These are phyloP conservation scores for Vanessa atalanta DNA, from an alignment of 1,140 invertebrate species.

Conservation along the genomic window DNA sequence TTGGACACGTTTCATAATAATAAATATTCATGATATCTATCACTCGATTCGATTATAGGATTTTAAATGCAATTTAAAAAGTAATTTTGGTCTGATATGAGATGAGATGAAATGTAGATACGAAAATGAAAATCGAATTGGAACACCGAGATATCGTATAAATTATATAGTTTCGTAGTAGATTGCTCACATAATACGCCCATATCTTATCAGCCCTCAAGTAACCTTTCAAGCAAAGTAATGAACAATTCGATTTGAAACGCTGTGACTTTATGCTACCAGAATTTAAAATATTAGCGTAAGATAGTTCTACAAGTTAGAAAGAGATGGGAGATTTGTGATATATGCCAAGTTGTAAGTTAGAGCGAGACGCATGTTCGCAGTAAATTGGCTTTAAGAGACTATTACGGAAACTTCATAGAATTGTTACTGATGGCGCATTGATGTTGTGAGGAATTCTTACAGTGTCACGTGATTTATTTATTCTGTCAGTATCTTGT, in stretches of 20 bases:
- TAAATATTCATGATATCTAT: no score
- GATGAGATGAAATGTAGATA: not conserved
- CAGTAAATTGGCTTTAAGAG: no score
- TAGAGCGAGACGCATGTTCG: not conserved
- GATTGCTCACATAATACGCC: not conserved
- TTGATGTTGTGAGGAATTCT: no score
- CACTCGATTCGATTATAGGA: no score
- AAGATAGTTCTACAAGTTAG: not conserved
- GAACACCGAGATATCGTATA: not conserved
- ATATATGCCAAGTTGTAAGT: not conserved
- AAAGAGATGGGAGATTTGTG: not conserved
- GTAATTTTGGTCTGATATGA: no score
- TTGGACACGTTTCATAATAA: no score
- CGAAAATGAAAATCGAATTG: not conserved
- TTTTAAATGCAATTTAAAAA: no score
- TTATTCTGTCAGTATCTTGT: no score
- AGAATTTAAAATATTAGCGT: conserved; percentile 7
- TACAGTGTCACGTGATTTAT: no score
- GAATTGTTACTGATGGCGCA: no score
- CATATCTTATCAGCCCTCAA: not conserved
- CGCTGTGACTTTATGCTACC: not conserved
- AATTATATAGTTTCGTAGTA: not conserved
- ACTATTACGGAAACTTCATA: no score
- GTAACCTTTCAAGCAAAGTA: conserved; percentile 1
- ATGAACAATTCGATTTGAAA: conserved; percentile 5